phyloP scores from a whole-genome alignment of 2,113 vertebrate species.

The Pteruthius melanotis region DNA sequence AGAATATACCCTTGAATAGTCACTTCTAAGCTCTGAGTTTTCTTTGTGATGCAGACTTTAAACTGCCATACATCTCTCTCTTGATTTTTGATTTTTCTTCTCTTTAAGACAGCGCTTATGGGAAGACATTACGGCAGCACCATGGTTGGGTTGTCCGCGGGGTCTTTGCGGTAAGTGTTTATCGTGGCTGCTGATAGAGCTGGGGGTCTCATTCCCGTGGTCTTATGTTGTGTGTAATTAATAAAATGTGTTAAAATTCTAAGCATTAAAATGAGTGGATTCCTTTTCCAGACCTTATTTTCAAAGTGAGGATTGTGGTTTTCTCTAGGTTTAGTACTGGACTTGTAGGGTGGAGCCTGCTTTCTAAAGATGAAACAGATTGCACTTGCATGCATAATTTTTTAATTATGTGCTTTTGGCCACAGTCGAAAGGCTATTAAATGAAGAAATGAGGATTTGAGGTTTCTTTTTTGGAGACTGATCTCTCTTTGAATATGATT shows the following conservation, averaged over 20 bases:
- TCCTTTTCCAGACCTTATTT: neutral
- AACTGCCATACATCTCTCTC: neutral
- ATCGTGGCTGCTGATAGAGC: neutral
- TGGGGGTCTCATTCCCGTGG: neutral
- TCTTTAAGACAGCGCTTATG: slow-evolving; percentile 88
- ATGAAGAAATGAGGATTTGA: neutral
- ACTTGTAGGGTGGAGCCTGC: neutral
- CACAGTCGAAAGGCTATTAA: neutral
- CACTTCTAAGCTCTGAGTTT: neutral
- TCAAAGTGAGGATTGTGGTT: neutral
- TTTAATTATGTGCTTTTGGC: neutral
- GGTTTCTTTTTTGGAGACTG: neutral
- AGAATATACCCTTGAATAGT: neutral
- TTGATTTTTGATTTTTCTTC: neutral
- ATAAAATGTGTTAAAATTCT: neutral
- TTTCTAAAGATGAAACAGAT: neutral
- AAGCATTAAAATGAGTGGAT: neutral
- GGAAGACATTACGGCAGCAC: slow-evolving; percentile 90
- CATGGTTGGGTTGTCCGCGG: slow-evolving; percentile 97
- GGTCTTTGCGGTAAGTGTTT: slow-evolving; percentile 89
- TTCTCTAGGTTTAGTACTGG: neutral
- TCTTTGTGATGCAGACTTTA: neutral
- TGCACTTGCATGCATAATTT: fast-evolving
- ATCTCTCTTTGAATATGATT: neutral
- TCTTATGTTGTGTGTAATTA: neutral